phyloP scores from a whole-genome alignment of 1,140 invertebrate genomes.

The Pachyrhynchus sulphureomaculatus region DNA sequence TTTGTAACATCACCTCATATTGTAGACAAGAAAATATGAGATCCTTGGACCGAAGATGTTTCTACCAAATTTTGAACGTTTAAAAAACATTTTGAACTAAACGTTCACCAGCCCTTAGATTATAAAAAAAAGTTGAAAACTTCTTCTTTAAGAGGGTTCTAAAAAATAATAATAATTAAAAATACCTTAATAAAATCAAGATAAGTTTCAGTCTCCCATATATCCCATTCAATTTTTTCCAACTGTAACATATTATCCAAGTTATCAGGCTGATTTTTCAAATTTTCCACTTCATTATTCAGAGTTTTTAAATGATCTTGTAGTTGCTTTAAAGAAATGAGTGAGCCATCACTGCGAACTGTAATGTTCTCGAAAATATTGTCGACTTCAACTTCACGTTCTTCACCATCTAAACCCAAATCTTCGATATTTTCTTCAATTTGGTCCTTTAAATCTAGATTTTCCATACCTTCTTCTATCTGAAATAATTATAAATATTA shows the following conservation, averaged over 20 bases:
- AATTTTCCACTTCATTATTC: not conserved
- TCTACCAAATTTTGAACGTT: too few species aligned
- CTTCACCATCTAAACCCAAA: not conserved
- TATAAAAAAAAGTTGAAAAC: too few species aligned
- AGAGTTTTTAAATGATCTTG: not conserved
- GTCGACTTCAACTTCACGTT: not conserved
- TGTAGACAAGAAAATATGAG: too few species aligned
- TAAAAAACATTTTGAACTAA: too few species aligned
- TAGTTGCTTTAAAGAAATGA: not conserved
- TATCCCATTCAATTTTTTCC: slow-evolving; percentile 1
- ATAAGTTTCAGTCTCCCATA: slow-evolving; percentile 15
- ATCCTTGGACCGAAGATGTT: too few species aligned
- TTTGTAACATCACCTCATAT: too few species aligned
- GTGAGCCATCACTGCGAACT: not conserved
- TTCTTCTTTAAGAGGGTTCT: too few species aligned
- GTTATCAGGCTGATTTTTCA: not conserved
- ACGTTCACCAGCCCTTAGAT: too few species aligned
- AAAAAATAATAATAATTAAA: too few species aligned
- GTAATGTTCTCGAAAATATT: not conserved
- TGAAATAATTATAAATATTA: not conserved
- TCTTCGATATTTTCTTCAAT: not conserved
- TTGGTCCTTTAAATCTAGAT: not conserved
- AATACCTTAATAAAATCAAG: slow-evolving; percentile 14
- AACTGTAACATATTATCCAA: not conserved
- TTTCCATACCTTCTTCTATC: not conserved